Evolutionary conservation across 2,888 invertebrate genomes (phyloP).

Genomic region (Erebia epiphron): DNA sequence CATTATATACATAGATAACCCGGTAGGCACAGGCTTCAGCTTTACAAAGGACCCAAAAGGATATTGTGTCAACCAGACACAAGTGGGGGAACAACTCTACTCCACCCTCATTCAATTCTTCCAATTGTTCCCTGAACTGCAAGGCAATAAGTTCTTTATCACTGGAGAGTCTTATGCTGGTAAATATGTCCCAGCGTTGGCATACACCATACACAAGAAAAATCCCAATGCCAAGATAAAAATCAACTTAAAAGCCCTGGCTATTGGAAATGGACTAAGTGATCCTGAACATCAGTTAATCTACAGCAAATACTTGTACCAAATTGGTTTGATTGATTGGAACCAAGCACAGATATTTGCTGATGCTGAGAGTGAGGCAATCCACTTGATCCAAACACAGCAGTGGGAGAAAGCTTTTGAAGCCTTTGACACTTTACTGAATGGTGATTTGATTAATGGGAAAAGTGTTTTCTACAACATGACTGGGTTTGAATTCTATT

Average conservation of each 20-base stretch:
- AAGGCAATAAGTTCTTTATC: constrained; percentile 90
- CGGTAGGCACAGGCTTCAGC: constrained; percentile 96
- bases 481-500: constrained; percentile 90
- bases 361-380: constrained; percentile 82
- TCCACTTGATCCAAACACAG: constrained; percentile 83
- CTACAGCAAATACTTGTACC: constrained; percentile 91
- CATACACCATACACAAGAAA: constrained; percentile 87
- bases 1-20: constrained; percentile 95
- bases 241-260: constrained; percentile 87
- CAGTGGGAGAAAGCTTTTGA: constrained; percentile 88
- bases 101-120: constrained; percentile 92
- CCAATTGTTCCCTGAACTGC: constrained; percentile 89
- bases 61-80: constrained; percentile 90
- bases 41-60: constrained; percentile 90
- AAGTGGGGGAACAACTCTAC: constrained; percentile 91
- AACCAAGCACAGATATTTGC: constrained; percentile 85
- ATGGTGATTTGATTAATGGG: constrained; percentile 84
- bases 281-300: constrained; percentile 90
- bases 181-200: constrained; percentile 88
- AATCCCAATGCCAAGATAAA: constrained; percentile 85
- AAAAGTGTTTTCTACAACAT: constrained; percentile 87
- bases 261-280: constrained; percentile 91
- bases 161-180: constrained; percentile 96
- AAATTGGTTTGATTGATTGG: constrained; percentile 87
- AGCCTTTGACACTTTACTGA: constrained; percentile 87